Percentiles rank a stretch among this genome's conserved stretches.
phyloP scores from a whole-genome alignment of 2,797 vertebrate genomes.

The Perodicticus potto region DNA sequence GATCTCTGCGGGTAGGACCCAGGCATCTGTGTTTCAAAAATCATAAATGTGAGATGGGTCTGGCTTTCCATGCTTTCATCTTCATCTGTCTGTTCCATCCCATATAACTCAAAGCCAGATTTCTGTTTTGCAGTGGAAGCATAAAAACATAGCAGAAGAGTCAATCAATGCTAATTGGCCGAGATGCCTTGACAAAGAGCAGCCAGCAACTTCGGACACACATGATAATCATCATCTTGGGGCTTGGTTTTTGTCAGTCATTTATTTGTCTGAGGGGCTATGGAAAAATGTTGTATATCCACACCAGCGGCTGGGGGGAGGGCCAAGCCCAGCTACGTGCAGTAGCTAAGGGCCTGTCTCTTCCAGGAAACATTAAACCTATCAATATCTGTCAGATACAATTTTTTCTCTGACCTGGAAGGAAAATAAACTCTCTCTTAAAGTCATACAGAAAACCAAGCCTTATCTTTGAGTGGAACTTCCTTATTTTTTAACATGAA shows the following conservation, averaged over 20 bases:
- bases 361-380: background rate
- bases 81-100: background rate
- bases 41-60: background rate
- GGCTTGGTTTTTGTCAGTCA: background rate
- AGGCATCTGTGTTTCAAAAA: background rate
- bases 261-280: conserved; percentile 8
- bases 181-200: background rate
- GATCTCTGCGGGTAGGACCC: background rate
- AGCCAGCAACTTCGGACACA: background rate
- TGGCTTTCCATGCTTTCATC: background rate
- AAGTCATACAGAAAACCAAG: conserved; percentile 27
- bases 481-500: conserved; percentile 22
- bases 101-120: conserved; percentile 20
- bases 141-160: background rate
- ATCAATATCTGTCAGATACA: background rate
- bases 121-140: background rate
- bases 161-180: conserved; percentile 39
- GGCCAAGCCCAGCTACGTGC: background rate
- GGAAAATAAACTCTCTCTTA: background rate
- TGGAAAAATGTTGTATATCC: background rate
- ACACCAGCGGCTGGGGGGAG: background rate
- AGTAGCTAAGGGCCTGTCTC: background rate
- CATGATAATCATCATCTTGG: background rate
- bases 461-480: background rate
- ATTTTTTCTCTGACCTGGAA: background rate